phyloP scores from a whole-genome alignment of 2,888 invertebrate species.

The Metopia argyrocephala region DNA sequence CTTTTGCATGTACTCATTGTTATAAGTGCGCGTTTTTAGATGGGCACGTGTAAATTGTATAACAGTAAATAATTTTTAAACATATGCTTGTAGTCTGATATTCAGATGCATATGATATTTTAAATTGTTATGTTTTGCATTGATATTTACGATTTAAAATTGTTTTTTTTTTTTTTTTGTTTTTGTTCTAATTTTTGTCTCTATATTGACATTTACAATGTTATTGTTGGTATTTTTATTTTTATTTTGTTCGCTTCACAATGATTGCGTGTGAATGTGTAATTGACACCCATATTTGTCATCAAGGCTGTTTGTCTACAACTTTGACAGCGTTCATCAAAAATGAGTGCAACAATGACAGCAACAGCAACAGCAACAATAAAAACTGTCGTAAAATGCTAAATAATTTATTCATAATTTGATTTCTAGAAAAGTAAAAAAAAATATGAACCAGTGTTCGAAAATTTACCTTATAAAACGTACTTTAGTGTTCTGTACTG shows the following conservation, averaged over 20 bases:
- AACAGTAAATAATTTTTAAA: too few relatives aligned
- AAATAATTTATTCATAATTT: slow-evolving; percentile 42
- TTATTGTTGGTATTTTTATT: slow-evolving; percentile 6
- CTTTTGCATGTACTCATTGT: too few relatives aligned
- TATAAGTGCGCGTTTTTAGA: too few relatives aligned
- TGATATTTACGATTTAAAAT: neutral
- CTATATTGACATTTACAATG: slow-evolving; percentile 42
- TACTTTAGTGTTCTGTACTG: too few relatives aligned
- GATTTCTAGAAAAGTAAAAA: slow-evolving; percentile 5
- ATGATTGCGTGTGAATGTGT: slow-evolving; percentile 50
- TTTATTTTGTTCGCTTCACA: slow-evolving; percentile 4
- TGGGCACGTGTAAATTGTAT: too few relatives aligned
- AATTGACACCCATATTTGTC: slow-evolving; percentile 47
- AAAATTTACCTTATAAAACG: too few relatives aligned
- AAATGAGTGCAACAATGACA: neutral
- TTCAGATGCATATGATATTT: neutral
- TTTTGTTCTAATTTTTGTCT: too few relatives aligned
- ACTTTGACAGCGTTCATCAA: neutral
- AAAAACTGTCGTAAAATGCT: too few relatives aligned
- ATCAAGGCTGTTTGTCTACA: slow-evolving; percentile 40
- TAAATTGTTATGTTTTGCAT: neutral
- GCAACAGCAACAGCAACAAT: neutral
- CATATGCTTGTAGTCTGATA: too few relatives aligned
- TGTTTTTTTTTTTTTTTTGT: neutral
- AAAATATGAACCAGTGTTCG: neutral